phyloP scores from a whole-genome alignment of 2,888 invertebrate species.

The Papilio gigon region DNA sequence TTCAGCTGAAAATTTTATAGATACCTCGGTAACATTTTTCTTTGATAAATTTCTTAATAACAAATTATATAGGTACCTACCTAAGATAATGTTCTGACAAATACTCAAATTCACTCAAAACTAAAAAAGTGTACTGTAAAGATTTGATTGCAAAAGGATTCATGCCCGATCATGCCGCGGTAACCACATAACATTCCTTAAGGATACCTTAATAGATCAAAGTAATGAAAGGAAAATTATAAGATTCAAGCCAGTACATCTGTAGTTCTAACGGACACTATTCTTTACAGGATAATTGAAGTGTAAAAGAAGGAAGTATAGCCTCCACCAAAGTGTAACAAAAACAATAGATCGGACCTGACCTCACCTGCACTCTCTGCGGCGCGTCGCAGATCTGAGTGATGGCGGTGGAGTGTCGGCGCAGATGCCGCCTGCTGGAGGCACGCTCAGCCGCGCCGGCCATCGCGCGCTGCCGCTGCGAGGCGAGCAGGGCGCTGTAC shows the following conservation, averaged over 20 bases:
- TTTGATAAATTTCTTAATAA: too few relatives aligned
- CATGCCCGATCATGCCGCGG: too few relatives aligned
- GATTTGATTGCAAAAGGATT: too few relatives aligned
- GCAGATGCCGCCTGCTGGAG: constrained; percentile 59
- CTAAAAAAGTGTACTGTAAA: too few relatives aligned
- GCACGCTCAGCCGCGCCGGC: constrained; percentile 46
- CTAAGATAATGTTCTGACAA: too few relatives aligned
- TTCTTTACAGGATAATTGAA: background rate
- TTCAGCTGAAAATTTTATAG: too few relatives aligned
- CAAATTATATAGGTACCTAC: too few relatives aligned
- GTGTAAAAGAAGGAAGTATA: constrained; percentile 9
- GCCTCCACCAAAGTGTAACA: constrained; percentile 32
- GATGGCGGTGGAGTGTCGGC: constrained; percentile 70
- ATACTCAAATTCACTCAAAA: too few relatives aligned
- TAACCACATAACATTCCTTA: too few relatives aligned
- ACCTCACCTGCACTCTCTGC: constrained; percentile 79
- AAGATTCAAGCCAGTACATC: background rate
- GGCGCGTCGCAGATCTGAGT: constrained; percentile 72
- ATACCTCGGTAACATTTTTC: too few relatives aligned
- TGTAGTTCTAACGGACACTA: background rate
- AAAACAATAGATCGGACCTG: constrained; percentile 52
- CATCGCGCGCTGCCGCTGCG: constrained; percentile 55
- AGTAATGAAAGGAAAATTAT: background rate
- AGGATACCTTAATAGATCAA: background rate
- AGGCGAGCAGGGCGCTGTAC: constrained; percentile 64